phyloP scores from a whole-genome alignment of 1,140 invertebrate genomes.

The Triops cancriformis region DNA sequence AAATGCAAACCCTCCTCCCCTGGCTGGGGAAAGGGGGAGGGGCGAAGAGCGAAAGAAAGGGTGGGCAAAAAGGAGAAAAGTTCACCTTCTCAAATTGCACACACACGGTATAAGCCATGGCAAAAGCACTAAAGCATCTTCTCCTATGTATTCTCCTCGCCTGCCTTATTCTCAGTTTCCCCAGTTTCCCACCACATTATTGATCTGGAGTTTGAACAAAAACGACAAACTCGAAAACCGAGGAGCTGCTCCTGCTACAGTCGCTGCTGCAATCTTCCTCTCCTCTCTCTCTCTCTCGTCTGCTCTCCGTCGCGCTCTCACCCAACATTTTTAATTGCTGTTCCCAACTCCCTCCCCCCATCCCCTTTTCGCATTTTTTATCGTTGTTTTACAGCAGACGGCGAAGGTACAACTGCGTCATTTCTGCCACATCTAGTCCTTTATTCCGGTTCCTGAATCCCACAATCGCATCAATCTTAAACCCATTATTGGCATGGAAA shows the following conservation, averaged over 20 bases:
- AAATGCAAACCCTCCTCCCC: not conserved
- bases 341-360: not conserved
- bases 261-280: not conserved
- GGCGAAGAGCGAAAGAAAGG: not conserved
- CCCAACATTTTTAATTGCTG: not conserved
- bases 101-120: not conserved
- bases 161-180: not conserved
- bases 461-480: not conserved
- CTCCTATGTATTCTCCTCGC: not conserved
- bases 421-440: constrained; percentile 8
- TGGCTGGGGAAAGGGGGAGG: not conserved
- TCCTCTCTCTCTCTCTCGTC: not conserved
- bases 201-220: constrained; percentile 7
- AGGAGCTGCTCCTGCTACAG: not conserved
- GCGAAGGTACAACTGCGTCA: not conserved
- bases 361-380: not conserved
- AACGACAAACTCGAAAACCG: not conserved
- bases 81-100: not conserved
- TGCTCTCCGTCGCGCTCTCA: not conserved
- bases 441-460: not conserved
- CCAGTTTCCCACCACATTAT: constrained; percentile 9
- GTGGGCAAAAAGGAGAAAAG: not conserved
- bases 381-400: not conserved
- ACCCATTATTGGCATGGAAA: not conserved
- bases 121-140: not conserved